Conservation (phyloP, 2,113 vertebrate species). For the Pungitius pungitius region DNA sequence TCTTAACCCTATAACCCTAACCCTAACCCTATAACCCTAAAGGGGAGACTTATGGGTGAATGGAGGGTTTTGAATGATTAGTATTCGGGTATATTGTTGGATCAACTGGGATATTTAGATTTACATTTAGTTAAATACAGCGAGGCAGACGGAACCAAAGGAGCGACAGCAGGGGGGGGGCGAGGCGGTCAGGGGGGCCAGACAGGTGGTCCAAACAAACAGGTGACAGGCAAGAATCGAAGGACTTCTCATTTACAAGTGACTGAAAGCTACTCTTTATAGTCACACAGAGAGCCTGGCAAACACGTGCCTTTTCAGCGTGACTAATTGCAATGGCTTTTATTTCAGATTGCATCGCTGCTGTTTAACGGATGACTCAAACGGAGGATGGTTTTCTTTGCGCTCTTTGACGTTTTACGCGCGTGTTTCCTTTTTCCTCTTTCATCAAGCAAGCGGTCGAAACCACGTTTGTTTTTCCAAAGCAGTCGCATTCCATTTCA, state of each 20-base stretch:
- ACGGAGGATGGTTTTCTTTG: neutral
- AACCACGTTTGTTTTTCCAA: conserved; percentile 20
- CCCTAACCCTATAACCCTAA: too few relatives aligned
- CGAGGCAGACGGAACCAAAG: neutral
- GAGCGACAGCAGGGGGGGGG: neutral
- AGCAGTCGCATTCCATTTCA: neutral
- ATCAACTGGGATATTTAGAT: neutral
- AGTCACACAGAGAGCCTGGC: neutral
- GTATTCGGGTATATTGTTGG: neutral
- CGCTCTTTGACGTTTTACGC: conserved; percentile 3
- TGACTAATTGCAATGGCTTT: conserved; percentile 3
- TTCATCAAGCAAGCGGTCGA: neutral
- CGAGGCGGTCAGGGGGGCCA: conserved; percentile 10
- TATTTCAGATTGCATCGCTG: neutral
- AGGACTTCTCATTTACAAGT: conserved; percentile 1
- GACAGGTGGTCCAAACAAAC: conserved; percentile 23
- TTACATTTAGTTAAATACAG: neutral
- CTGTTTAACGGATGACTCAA: neutral
- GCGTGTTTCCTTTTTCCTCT: neutral
- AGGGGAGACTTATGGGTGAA: too few relatives aligned
- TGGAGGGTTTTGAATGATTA: neutral
- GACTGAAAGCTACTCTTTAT: conserved; percentile 9
- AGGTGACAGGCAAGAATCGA: conserved; percentile 15
- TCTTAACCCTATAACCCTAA: too few relatives aligned
- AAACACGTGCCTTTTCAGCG: conserved; percentile 26